Conservation (phyloP, 2,888 invertebrate species). For the Graphium colonna region DNA sequence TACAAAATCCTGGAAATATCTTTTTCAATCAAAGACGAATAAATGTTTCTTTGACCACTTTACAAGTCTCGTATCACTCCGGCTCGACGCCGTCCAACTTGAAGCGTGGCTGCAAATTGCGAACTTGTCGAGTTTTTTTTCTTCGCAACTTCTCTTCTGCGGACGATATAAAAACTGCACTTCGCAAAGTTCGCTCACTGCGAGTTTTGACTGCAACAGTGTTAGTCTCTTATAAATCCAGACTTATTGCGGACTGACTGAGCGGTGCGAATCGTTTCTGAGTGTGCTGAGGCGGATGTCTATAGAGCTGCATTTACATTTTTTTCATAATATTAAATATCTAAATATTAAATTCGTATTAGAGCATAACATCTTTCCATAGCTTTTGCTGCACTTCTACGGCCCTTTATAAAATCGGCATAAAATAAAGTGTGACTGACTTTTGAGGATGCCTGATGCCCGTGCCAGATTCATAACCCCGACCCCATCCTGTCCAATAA, state of each 20-base stretch:
- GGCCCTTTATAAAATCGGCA: too few species aligned
- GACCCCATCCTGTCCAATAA: too few species aligned
- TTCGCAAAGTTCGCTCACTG: slow-evolving; percentile 23
- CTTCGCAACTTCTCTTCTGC: slow-evolving; percentile 11
- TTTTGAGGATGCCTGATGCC: too few species aligned
- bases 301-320: slow-evolving; percentile 36
- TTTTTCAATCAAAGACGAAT: too few species aligned
- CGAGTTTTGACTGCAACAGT: slow-evolving; percentile 34
- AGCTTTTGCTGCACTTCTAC: too few species aligned
- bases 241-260: slow-evolving; percentile 70
- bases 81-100: background rate
- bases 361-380: too few species aligned
- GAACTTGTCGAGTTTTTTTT: slow-evolving; percentile 16
- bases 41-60: background rate
- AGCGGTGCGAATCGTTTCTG: slow-evolving; percentile 53
- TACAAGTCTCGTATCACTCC: background rate
- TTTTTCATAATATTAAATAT: too few species aligned
- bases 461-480: too few species aligned
- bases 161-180: slow-evolving; percentile 25
- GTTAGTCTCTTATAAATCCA: slow-evolving; percentile 65
- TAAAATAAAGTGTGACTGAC: too few species aligned
- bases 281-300: slow-evolving; percentile 33
- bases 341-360: too few species aligned
- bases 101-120: slow-evolving; percentile 1
- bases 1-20: too few species aligned